phyloP scores from a whole-genome alignment of 2,888 invertebrate genomes.

The Pemphredon lugubris region DNA sequence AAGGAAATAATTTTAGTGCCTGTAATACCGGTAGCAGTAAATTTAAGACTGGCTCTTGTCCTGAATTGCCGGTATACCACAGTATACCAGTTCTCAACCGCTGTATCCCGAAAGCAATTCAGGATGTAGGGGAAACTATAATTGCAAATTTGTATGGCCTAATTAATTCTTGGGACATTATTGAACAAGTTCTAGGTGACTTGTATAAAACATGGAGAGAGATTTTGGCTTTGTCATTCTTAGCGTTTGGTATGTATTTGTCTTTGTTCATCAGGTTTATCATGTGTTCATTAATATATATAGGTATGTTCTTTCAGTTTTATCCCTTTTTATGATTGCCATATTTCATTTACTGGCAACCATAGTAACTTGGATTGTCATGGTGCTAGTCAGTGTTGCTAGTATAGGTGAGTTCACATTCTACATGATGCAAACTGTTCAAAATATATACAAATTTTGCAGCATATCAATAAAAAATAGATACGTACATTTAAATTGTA shows the following conservation, averaged over 20 bases:
- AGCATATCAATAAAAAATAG: too few relatives aligned
- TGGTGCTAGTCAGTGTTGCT: slow-evolving; percentile 89
- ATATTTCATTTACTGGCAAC: slow-evolving; percentile 92
- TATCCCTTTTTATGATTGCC: slow-evolving; percentile 91
- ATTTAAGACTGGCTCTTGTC: slow-evolving; percentile 80
- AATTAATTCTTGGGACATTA: slow-evolving; percentile 93
- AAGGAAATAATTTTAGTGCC: slow-evolving; percentile 77
- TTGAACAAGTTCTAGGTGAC: slow-evolving; percentile 94
- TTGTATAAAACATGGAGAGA: slow-evolving; percentile 94
- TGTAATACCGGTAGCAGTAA: slow-evolving; percentile 77
- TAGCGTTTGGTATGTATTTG: slow-evolving; percentile 88
- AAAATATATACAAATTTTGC: background rate
- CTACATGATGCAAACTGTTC: background rate
- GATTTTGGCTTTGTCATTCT: slow-evolving; percentile 89
- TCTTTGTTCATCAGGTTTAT: background rate
- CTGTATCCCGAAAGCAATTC: slow-evolving; percentile 90
- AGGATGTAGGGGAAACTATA: slow-evolving; percentile 85
- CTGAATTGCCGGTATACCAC: slow-evolving; percentile 89
- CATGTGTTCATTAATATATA: background rate
- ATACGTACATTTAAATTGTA: too few relatives aligned
- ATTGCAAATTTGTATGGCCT: slow-evolving; percentile 89
- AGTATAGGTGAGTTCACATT: slow-evolving; percentile 84
- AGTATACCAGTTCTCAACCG: slow-evolving; percentile 92
- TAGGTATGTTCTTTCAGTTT: slow-evolving; percentile 84
- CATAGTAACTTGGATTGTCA: slow-evolving; percentile 93